These are phyloP conservation scores for Tokudaia tokunoshimensis DNA, from an alignment of 2,797 vertebrate genomes.

Conservation along the genomic window DNA sequence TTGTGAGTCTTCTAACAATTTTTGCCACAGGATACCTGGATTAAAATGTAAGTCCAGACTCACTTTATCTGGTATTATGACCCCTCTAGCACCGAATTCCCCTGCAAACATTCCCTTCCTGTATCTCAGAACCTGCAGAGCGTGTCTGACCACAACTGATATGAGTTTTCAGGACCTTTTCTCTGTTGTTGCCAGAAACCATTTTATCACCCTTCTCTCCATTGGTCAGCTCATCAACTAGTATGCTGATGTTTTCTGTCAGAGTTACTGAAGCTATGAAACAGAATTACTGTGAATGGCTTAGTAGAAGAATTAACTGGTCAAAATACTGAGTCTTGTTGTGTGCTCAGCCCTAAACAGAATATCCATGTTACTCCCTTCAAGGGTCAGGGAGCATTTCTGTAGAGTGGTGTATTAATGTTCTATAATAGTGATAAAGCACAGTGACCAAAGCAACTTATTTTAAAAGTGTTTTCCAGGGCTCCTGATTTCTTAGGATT, in stretches of 20 bases:
- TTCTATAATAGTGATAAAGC: neutral
- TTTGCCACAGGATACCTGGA: neutral
- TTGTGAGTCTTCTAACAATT: neutral
- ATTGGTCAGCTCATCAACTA: conserved; percentile 28
- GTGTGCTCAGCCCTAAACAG: neutral
- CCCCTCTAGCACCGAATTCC: neutral
- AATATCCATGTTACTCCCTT: neutral
- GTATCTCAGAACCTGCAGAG: neutral
- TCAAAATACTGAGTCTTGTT: neutral
- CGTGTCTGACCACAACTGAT: neutral
- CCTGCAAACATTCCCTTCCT: neutral
- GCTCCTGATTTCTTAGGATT: neutral
- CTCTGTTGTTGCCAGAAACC: neutral
- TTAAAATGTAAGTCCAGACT: neutral
- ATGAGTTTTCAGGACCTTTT: conserved; percentile 1
- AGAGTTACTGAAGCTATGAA: conserved; percentile 16
- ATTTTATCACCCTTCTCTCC: neutral
- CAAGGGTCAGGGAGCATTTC: neutral
- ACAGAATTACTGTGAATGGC: conserved; percentile 43
- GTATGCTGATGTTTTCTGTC: conserved; percentile 31
- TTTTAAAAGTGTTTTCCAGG: too few relatives aligned
- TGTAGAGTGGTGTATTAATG: neutral
- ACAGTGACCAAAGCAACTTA: neutral
- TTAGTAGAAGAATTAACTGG: conserved; percentile 39
- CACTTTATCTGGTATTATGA: neutral